These are phyloP conservation scores for Prosopocoilus inquinatus DNA, from an alignment of 2,888 invertebrate genomes.

Conservation along the genomic window DNA sequence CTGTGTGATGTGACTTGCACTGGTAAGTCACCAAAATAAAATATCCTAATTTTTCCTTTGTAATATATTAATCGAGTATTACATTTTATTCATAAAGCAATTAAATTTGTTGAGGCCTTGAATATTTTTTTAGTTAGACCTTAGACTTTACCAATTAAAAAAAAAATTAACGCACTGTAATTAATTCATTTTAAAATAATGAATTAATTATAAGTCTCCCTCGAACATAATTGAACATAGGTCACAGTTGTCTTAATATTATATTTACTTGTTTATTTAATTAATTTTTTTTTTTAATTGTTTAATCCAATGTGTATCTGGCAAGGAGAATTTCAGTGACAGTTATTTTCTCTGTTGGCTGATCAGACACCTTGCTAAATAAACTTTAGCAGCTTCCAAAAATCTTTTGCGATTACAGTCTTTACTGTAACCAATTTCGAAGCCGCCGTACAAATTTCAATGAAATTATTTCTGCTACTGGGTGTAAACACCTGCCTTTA, in stretches of 20 bases:
- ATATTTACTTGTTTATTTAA: no score
- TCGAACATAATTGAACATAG: no score
- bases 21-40: slow-evolving; percentile 54
- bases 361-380: slow-evolving; percentile 32
- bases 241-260: no score
- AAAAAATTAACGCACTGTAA: no score
- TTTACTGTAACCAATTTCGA: neutral
- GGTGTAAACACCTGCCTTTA: neutral
- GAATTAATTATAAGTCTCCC: no score
- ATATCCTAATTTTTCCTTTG: neutral
- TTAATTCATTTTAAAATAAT: no score
- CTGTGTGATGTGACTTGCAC: slow-evolving; percentile 98
- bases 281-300: slow-evolving; percentile 6
- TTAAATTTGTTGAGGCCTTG: no score
- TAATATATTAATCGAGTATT: neutral
- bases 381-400: slow-evolving; percentile 3
- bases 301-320: neutral
- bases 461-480: no score
- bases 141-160: no score
- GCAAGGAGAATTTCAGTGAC: slow-evolving; percentile 31
- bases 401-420: neutral
- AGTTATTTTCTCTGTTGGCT: slow-evolving; percentile 15
- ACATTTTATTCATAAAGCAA: no score
- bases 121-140: no score
- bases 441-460: slow-evolving; percentile 6